Evolutionary conservation across 2,888 invertebrate species (phyloP), one percentile per base, ranked within the genome.

Genomic region (Parasteatoda lunata): DNA sequence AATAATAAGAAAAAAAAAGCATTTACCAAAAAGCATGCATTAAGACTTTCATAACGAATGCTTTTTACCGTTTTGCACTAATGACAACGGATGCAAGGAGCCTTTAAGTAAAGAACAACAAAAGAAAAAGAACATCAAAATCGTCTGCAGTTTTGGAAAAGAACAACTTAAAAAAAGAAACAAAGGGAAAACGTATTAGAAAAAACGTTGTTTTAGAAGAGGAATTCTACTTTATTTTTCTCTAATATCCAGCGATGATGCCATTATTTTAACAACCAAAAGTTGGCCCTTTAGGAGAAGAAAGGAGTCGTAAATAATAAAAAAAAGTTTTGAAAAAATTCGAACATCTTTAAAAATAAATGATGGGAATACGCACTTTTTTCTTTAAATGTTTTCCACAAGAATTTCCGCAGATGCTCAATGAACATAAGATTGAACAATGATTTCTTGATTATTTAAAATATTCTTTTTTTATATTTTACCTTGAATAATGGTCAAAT

Each of bases 241-340:
- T 82, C 76, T 82, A 82, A 76, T 82, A 64, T 65, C 66, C 82
- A 72, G 15, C 76, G 82, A 82, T 82, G 82, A 82, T 66, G 64
- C 82, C 82, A 82, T 82, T 82, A 82, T 82, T 82, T 76, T 76
- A 76, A 76, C 82, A 82, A 76, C 82, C 82, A 49, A 82, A 80
- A 72, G 72, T 80, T 65, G 72, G 70, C 66, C 72, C 65, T 30
- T 30, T 30, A 30, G 30, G 30, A 30, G 30, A 30, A 30, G 80
- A 66, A 80, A 64, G 64, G 73, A 30, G 66, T 52, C 66, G 7
- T 15, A 64, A 30, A 65, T 76, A 30, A 65, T 76, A 77, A 72
- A 80, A 80, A 72, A 66, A 80, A 80, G 30, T 30, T 30, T 80
- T 80, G 72, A n/a, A 49, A 72, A 70, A 80, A 52, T 66, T 72